Evolutionary conservation across 2,113 vertebrate species (phyloP).

Genomic region (Recurvirostra avosetta): DNA sequence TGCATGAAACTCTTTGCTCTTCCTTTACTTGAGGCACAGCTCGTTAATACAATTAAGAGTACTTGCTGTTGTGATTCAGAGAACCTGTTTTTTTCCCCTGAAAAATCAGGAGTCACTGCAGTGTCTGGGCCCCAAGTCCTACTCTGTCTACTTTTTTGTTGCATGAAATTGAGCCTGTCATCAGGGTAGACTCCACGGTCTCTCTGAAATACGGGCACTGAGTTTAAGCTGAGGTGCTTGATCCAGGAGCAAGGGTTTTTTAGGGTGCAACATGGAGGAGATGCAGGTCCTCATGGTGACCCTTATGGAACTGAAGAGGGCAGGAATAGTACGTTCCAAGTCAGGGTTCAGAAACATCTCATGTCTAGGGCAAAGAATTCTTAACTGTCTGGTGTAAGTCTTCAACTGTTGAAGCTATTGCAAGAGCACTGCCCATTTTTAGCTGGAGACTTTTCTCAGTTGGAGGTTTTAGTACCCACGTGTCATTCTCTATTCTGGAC

Average conservation of each 20-base stretch:
- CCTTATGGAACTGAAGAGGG: background rate
- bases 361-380: background rate
- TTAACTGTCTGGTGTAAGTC: background rate
- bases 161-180: background rate
- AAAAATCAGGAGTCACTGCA: background rate
- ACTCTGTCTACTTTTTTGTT: background rate
- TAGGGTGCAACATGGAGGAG: background rate
- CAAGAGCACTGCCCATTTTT: background rate
- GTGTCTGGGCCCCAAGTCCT: background rate
- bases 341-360: background rate
- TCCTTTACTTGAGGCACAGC: background rate
- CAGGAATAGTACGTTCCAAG: fast-evolving
- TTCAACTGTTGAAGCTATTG: background rate
- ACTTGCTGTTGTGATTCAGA: background rate
- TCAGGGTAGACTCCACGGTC: background rate
- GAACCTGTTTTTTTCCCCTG: background rate
- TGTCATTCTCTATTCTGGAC: background rate
- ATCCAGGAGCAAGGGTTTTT: background rate
- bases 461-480: background rate
- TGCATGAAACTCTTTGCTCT: background rate
- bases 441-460: background rate
- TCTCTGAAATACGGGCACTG: background rate
- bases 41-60: background rate
- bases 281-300: background rate
- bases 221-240: background rate